phyloP scores from a whole-genome alignment of 1,140 invertebrate species.

The Drosophila leontia region DNA sequence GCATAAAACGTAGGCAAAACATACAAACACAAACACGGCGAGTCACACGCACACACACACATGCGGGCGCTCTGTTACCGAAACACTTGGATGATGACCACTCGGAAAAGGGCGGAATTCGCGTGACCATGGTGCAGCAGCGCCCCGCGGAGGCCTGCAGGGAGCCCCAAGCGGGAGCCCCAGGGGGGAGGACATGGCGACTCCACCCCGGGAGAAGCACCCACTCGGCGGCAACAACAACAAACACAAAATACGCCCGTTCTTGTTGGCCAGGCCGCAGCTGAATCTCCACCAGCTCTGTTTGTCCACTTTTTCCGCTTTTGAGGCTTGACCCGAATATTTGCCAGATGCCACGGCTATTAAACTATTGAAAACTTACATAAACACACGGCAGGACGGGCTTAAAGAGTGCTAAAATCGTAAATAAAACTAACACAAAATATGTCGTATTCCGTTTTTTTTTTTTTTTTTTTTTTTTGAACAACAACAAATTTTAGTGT shows the following conservation, averaged over 20 bases:
- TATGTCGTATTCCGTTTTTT: conserved; percentile 24
- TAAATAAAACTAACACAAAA: conserved; percentile 77
- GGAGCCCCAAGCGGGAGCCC: conserved; percentile 13
- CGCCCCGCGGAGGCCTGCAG: conserved; percentile 3
- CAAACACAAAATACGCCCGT: conserved; percentile 20
- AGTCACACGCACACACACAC: conserved; percentile 10
- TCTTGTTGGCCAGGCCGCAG: conserved; percentile 45
- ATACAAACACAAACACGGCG: conserved; percentile 26
- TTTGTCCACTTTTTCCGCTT: conserved; percentile 32
- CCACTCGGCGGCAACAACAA: conserved; percentile 49
- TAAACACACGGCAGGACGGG: conserved; percentile 55
- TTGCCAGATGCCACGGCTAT: not conserved
- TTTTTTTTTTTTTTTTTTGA: too few relatives aligned
- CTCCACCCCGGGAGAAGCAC: conserved; percentile 62
- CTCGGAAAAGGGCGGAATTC: conserved; percentile 61
- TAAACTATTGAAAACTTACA: conserved; percentile 71
- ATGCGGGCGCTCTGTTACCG: conserved; percentile 39
- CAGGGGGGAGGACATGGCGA: conserved; percentile 21
- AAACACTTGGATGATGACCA: conserved; percentile 47
- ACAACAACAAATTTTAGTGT: too few relatives aligned
- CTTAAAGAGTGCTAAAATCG: conserved; percentile 66
- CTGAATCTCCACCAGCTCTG: conserved; percentile 61
- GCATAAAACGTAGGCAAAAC: conserved; percentile 65
- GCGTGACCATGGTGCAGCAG: conserved; percentile 61
- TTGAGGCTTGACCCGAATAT: not conserved